Evolutionary conservation across 2,888 invertebrate species (phyloP), one percentile per base, ranked within the genome.

Genomic region (Therioaphis trifolii): DNA sequence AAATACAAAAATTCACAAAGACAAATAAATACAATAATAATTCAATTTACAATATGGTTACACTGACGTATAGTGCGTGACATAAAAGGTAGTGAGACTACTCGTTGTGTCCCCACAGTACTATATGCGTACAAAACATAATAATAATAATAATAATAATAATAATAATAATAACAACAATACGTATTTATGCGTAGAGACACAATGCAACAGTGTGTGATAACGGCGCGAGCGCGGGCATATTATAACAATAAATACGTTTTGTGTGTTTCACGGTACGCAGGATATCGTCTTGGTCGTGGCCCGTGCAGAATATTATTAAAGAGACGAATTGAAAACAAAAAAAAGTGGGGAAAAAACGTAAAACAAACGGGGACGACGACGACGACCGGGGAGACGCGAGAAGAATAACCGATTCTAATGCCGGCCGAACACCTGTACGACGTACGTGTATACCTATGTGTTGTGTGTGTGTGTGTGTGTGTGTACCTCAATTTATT

Each of bases 331-430:
- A 58, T 21, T 9, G 2, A 18, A 63, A 63, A 29, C 4, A 18
- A 63, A 18, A 29, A 63, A 18, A 29, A 63, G 29, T 58, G 12
- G 15, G 24, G 35, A 12, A 18, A 43, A 18, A 40, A 1, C 3
- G 24, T 11, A 27, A 46, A n/a, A n/a, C n/a, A n/a, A n/a, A n/a
- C n/a, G n/a, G n/a, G n/a, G n/a, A n/a, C n/a, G n/a, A n/a, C n/a
- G n/a, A n/a, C n/a, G n/a, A n/a, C n/a, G n/a, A n/a, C n/a, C n/a
- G n/a, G n/a, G n/a, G n/a, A n/a, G n/a, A n/a, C n/a, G n/a, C n/a
- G n/a, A 75, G 61, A 58, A 46, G 2, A 55, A 74, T 55, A 74
- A 75, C 43, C 7, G 15, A 43, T 61, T 55, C 27, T 27, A 27
- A 29, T 15, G 15, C 4, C 3, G 5, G n/a, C n/a, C n/a, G n/a